Evolutionary conservation across 1,140 invertebrate genomes (phyloP), one percentile per base, ranked within the genome.

Genomic region (Bradynema listronoti): DNA sequence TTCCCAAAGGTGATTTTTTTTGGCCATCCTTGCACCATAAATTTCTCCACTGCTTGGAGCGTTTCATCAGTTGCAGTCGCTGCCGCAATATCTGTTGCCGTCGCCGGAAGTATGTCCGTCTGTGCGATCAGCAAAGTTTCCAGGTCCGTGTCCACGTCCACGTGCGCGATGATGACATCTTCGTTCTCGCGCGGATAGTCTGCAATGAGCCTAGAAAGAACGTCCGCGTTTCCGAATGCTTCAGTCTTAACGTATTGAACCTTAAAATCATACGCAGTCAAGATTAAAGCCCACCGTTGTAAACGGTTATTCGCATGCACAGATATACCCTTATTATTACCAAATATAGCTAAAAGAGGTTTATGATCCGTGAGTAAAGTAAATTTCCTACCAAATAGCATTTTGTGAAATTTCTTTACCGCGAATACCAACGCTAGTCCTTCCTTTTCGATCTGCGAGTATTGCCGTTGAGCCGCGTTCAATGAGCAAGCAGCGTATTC

Each of bases 351-450:
- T 27, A 58, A 9, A 14, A 58, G 25, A n/a, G 56, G 56, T 9
- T 60, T 60, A 33, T 58, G 56, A 39, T 58, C 56, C 5, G 56
- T 58, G 5, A 14, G 54, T 9, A 58, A 70, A 11, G 63, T 52
- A 61, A 84, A 84, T 16, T 72, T 46, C 51, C 70, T 65, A 47
- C 79, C 83, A 70, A 72, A 80, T 3, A 83, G 46, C 65, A 81
- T 85, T 33, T 81, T 65, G 32, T 82, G 75, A 69, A 84, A 84
- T 67, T 81, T 81, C 56, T 79, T 78, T 4, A 84, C 75, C 3
- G 78, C 80, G 68, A 75, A 84, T 1, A 83, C 58, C 9, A 84
- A 79, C 24, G 60, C 59, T 14, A 61, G 32, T 11, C 27, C 59
- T 33, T 61, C 59, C 25, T 80, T 82, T 30, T 85, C 81, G 22